phyloP scores from a whole-genome alignment of 2,888 invertebrate genomes.

The Leucoma salicis region DNA sequence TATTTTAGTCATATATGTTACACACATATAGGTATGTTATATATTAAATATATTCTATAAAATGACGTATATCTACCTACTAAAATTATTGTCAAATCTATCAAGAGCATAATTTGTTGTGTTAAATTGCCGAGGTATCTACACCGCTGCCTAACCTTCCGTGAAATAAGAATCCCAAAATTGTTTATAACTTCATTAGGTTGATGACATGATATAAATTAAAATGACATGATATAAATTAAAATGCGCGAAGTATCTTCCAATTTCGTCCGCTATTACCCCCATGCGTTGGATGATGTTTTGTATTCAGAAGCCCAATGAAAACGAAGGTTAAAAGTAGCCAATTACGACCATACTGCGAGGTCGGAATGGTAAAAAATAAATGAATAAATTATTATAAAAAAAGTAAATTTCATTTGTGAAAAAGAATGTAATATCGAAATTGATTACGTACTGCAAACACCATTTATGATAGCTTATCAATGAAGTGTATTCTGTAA shows the following conservation, averaged over 20 bases:
- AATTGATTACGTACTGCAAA: too few relatives aligned
- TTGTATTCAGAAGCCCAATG: constrained; percentile 56
- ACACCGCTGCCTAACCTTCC: constrained; percentile 20
- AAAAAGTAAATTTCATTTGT: too few relatives aligned
- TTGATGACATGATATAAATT: constrained; percentile 48
- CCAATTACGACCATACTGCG: too few relatives aligned
- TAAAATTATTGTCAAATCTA: constrained; percentile 21
- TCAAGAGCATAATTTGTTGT: constrained; percentile 2
- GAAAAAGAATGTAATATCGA: too few relatives aligned
- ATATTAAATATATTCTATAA: constrained; percentile 1
- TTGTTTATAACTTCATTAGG: constrained; percentile 37
- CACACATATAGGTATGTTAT: not conserved
- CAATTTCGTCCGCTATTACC: constrained; percentile 48
- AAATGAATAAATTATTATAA: too few relatives aligned
- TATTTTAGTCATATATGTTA: not conserved
- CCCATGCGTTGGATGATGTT: constrained; percentile 35
- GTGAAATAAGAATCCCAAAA: constrained; percentile 29
- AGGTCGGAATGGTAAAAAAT: too few relatives aligned
- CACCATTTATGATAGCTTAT: too few relatives aligned
- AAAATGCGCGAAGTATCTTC: constrained; percentile 52
- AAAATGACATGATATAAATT: constrained; percentile 51
- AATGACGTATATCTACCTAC: constrained; percentile 11
- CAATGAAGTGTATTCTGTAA: too few relatives aligned
- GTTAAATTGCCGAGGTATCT: constrained; percentile 17
- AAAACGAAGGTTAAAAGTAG: constrained; percentile 42